Evolutionary conservation across 2,113 vertebrate species (phyloP).

Genomic region (Columba janthina): DNA sequence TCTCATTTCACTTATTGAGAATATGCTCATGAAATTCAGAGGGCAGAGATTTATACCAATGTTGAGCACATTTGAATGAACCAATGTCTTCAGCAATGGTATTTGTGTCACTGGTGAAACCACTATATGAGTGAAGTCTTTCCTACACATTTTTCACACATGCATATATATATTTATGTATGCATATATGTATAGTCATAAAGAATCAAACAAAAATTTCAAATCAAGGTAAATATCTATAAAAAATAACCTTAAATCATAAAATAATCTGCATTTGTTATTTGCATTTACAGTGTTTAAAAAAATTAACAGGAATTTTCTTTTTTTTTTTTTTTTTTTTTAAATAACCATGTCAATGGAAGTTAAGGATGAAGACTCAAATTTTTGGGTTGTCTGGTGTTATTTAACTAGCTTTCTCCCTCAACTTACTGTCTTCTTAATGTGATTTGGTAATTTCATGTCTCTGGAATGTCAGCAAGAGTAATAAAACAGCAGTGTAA

Average conservation of each 20-base stretch:
- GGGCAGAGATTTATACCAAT: background rate
- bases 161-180: background rate
- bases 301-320: background rate
- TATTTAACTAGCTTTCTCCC: slow-evolving; percentile 44
- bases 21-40: background rate
- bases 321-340: background rate
- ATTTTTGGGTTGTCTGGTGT: slow-evolving; percentile 1
- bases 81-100: no score
- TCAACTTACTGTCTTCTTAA: slow-evolving; percentile 47
- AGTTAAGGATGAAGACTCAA: slow-evolving; percentile 47
- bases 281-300: slow-evolving; percentile 12
- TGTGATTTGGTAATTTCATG: slow-evolving; percentile 76
- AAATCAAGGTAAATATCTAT: background rate
- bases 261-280: background rate
- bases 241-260: background rate
- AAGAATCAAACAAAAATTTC: background rate
- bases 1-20: background rate
- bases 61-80: background rate
- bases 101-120: background rate
- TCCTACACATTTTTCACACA: background rate
- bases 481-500: slow-evolving; percentile 79
- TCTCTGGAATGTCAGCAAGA: slow-evolving; percentile 72
- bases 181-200: background rate
- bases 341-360: slow-evolving; percentile 18
- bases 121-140: background rate